Evolutionary conservation across 2,888 invertebrate species (phyloP), one percentile per base, ranked within the genome.

Genomic region (Acrocyrtus sp.): DNA sequence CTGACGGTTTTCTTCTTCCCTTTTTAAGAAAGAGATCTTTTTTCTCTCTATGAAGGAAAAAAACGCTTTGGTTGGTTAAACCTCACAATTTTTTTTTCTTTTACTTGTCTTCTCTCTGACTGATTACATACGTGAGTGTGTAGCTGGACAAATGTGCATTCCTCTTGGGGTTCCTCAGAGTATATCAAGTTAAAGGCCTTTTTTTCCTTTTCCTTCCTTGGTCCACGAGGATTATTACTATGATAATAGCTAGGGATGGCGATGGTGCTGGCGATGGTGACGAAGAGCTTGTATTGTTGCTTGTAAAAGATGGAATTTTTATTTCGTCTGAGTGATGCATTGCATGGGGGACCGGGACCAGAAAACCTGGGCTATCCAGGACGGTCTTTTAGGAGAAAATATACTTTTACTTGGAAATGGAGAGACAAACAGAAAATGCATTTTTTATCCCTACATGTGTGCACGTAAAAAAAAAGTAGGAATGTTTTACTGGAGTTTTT

Each of bases 221-320:
- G 70, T 72, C 72, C 65, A 60, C 72, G 41, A 58, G 72, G 51
- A 72, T 72, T n/a, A n/a, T n/a, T 58, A 65, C 72, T 72, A 72
- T 72, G 62, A 70, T 63, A 63, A 70, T 70, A 58, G 63, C n/a
- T n/a, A n/a, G n/a, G 45, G 69, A 63, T 62, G 48, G 72, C 58
- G 72, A 72, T 72, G 72, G 72, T 72, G 72, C 43, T 65, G 65
- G 65, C 72, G 72, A 72, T 72, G 72, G 72, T 72, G 72, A 72
- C 72, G 72, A 72, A 72, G 72, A 65, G 65, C 72, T 72, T 72
- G 72, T 72, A 72, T 65, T 72, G 72, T 72, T 72, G 72, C 72
- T 72, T 72, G 72, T 72, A 72, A 72, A 45, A 63, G 70, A 57
- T 50, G 72, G 60, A 65, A 45, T 60, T 68, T 68, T 57, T 34